Percentiles rank a stretch among this genome's conserved stretches.
These are phyloP conservation scores for Smithornis capensis DNA, from an alignment of 2,113 vertebrate genomes.

Conservation along the genomic window DNA sequence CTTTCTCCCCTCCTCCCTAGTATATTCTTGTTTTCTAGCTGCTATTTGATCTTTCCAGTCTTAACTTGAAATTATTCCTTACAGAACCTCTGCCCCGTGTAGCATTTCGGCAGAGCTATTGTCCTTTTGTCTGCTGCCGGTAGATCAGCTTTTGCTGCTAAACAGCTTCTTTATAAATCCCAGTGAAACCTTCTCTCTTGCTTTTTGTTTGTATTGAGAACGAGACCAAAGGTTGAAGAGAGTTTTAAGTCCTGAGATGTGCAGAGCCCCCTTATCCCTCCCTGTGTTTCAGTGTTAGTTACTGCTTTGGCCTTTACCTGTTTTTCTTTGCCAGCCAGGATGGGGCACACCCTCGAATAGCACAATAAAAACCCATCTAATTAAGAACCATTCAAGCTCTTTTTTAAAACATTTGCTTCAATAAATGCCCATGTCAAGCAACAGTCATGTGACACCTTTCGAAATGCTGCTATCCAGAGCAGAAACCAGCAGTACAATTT, in stretches of 20 bases:
- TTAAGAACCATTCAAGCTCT: conserved; percentile 3
- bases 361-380: conserved; percentile 40
- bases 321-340: neutral
- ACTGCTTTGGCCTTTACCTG: neutral
- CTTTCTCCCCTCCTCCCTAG: neutral
- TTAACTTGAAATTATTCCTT: neutral
- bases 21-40: conserved; percentile 24
- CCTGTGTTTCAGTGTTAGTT: neutral
- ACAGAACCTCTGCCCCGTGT: conserved; percentile 5
- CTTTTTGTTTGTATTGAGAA: neutral
- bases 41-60: conserved; percentile 47
- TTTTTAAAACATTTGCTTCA: neutral
- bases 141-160: conserved; percentile 27
- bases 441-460: neutral
- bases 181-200: neutral
- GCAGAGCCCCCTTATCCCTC: neutral
- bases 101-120: conserved; percentile 38
- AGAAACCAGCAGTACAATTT: neutral
- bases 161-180: conserved; percentile 27
- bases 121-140: conserved; percentile 21
- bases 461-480: neutral
- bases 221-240: neutral
- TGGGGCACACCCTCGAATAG: conserved; percentile 30
- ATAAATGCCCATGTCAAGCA: neutral
- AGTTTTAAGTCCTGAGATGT: neutral